phyloP scores from a whole-genome alignment of 1,140 invertebrate genomes.

The Achatina immaculata region DNA sequence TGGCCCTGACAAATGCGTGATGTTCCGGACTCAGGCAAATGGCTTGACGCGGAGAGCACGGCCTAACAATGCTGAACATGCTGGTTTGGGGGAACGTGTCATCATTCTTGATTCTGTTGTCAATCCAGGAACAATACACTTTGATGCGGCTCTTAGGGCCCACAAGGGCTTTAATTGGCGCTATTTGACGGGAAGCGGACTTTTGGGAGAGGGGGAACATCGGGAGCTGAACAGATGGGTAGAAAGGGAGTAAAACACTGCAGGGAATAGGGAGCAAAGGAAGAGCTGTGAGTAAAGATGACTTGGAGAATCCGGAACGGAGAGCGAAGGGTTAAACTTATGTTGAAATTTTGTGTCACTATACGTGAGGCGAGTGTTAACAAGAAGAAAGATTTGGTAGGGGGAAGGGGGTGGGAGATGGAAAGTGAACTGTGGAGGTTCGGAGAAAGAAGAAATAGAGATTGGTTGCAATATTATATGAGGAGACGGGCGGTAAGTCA shows the following conservation, averaged over 20 bases:
- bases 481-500: no score
- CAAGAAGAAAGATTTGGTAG: neutral
- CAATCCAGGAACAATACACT: slow-evolving; percentile 3
- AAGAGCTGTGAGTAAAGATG: neutral
- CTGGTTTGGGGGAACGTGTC: neutral
- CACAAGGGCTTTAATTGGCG: slow-evolving; percentile 6
- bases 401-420: neutral
- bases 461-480: no score
- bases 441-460: no score
- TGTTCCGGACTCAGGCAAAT: slow-evolving; percentile 4
- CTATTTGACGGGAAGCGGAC: neutral
- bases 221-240: neutral
- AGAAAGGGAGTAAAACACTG: neutral
- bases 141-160: slow-evolving; percentile 15
- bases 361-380: neutral
- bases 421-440: no score
- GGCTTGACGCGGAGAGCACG: neutral
- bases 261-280: neutral
- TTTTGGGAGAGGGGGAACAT: neutral
- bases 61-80: slow-evolving; percentile 6
- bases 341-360: neutral
- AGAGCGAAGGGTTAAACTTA: neutral
- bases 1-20: neutral
- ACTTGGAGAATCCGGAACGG: neutral
- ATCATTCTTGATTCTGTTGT: slow-evolving; percentile 16